These are phyloP conservation scores for Champsocephalus gunnari DNA, from an alignment of 2,797 vertebrate species.

Conservation along the genomic window DNA sequence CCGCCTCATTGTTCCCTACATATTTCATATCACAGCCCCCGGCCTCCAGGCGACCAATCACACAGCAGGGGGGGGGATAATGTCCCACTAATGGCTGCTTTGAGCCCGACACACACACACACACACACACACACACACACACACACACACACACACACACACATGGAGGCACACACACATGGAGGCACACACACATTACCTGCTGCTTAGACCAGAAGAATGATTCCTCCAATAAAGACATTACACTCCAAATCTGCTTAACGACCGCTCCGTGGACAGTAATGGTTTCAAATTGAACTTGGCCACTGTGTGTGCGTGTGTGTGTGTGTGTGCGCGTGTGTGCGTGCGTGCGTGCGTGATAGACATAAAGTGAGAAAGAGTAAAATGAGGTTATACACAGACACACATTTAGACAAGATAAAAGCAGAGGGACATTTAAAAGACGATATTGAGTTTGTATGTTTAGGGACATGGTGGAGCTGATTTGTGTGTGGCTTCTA, in stretches of 20 bases:
- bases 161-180: conserved; percentile 45
- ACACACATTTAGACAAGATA: conserved; percentile 53
- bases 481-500: conserved; percentile 15
- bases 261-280: conserved; percentile 90
- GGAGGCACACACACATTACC: conserved; percentile 68
- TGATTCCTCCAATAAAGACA: conserved; percentile 96
- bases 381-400: conserved; percentile 58
- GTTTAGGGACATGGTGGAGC: background rate
- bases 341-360: conserved; percentile 28
- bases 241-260: conserved; percentile 92
- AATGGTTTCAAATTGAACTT: conserved; percentile 96
- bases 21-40: conserved; percentile 88
- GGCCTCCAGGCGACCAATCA: conserved; percentile 86
- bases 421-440: conserved; percentile 49
- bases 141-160: conserved; percentile 35
- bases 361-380: conserved; percentile 40
- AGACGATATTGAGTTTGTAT: conserved; percentile 39
- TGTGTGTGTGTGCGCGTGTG: conserved; percentile 10
- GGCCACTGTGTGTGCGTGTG: conserved; percentile 68
- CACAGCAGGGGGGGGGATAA: conserved; percentile 89
- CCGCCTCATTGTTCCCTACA: conserved; percentile 88
- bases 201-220: conserved; percentile 90
- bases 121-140: conserved; percentile 36
- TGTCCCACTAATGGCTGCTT: conserved; percentile 89
- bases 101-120: conserved; percentile 45